phyloP scores from a whole-genome alignment of 2,888 invertebrate genomes.

The Andrena fulva region DNA sequence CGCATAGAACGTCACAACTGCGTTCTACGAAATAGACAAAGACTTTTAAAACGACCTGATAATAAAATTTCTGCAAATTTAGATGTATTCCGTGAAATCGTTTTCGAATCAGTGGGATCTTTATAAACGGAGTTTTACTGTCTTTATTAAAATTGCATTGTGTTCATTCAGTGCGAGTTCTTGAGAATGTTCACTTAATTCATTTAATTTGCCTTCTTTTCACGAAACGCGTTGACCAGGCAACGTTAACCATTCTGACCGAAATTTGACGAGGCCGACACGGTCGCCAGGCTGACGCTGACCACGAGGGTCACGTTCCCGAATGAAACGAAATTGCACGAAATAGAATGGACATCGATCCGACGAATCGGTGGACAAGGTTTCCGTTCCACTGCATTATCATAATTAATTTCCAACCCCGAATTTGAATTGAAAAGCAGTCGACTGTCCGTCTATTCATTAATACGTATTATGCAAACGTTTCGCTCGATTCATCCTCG shows the following conservation, averaged over 20 bases:
- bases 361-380: conserved; percentile 22
- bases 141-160: too few relatives aligned
- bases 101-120: too few relatives aligned
- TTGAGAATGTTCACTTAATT: not conserved
- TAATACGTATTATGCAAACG: conserved; percentile 78
- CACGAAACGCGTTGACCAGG: conserved; percentile 1
- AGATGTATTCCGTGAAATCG: too few relatives aligned
- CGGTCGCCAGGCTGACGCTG: conserved; percentile 18
- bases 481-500: conserved; percentile 69
- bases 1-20: too few relatives aligned
- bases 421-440: conserved; percentile 40
- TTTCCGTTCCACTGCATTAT: conserved; percentile 59
- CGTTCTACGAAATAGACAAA: too few relatives aligned
- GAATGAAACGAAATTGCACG: conserved; percentile 63
- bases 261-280: conserved; percentile 23
- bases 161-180: not conserved
- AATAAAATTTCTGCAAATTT: too few relatives aligned
- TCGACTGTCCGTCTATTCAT: conserved; percentile 68
- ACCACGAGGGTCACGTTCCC: conserved; percentile 20
- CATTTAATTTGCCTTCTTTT: not conserved
- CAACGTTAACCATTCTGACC: conserved; percentile 11
- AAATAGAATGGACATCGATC: conserved; percentile 53
- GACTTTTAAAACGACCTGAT: too few relatives aligned
- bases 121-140: too few relatives aligned
- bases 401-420: conserved; percentile 70